Evolutionary conservation across 2,888 invertebrate genomes (phyloP), one percentile per base, ranked within the genome.

Genomic region (Cephus pulcher): DNA sequence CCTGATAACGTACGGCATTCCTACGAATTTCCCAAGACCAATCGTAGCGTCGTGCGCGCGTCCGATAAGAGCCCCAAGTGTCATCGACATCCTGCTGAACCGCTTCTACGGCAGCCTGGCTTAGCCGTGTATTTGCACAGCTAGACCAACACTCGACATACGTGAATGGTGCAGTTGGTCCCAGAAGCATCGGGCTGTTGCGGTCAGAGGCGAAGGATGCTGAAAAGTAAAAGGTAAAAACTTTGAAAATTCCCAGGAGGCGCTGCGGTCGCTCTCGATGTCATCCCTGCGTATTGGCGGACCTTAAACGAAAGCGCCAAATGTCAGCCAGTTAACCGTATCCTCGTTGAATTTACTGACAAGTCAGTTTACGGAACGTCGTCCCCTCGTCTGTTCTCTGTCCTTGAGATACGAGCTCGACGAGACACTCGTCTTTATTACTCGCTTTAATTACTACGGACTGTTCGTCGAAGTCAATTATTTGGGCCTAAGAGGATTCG

Each of bases 41-140:
- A 78, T 35, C 82, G 69, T n/a, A 9, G 15, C 75, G 30, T 75
- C 75, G 33, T 1, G 40, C 15, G 69, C 40, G 69, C 34, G 81
- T 77, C 80, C 79, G 84, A 86, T 86, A 84, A 85, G 84, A 85
- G 84, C 82, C 23, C 82, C 23, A 78, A 84, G 83, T 85, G 84
- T 84, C 85, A 85, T 85, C 84, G 85, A 84, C 84, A 85, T 84
- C 82, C 83, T 79, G 81, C 12, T 3, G 78, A 75, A 78, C 76
- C 79, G 78, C 74, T 79, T 79, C 80, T 79, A 74, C 82, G 33
- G 76, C 56, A 79, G 77, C 76, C 79, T 77, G 74, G 78, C 78
- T 79, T 4, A 37, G 15, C 75, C 68, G 76, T 76, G 78, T 89
- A 86, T 90, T 90, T 87, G 86, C 86, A 83, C 88, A 88, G 89